phyloP scores from a whole-genome alignment of 92 coral and sea anemone species.

The Paragorgia papillata region DNA sequence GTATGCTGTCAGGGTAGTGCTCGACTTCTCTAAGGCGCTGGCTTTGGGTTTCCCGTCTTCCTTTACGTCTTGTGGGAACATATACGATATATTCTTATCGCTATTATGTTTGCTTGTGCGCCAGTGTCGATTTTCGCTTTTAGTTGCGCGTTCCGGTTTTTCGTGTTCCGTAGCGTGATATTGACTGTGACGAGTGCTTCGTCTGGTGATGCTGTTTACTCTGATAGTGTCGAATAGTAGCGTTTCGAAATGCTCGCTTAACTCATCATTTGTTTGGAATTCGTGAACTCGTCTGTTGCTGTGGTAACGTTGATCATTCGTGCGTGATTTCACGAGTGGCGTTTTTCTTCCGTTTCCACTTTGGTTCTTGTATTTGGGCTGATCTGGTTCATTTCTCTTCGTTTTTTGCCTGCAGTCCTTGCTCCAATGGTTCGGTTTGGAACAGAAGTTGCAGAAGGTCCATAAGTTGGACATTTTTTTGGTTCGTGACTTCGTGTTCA shows the following conservation, averaged over 20 bases:
- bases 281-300: constrained; percentile 5
- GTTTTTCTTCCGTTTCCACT: background rate
- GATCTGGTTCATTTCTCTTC: constrained; percentile 1
- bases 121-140: constrained; percentile 41
- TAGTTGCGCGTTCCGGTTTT: background rate
- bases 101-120: constrained; percentile 47
- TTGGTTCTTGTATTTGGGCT: background rate
- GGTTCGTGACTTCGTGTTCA: constrained; percentile 21
- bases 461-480: constrained; percentile 58
- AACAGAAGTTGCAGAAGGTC: too few species aligned
- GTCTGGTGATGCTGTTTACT: constrained; percentile 8
- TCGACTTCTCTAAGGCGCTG: constrained; percentile 31
- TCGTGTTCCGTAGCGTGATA: constrained; percentile 5
- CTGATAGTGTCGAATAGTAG: constrained; percentile 15
- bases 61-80: constrained; percentile 46
- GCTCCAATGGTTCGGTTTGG: too few species aligned
- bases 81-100: constrained; percentile 46
- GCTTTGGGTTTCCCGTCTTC: constrained; percentile 40
- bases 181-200: constrained; percentile 46
- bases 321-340: background rate
- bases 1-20: constrained; percentile 55
- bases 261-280: constrained; percentile 8
- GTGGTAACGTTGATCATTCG: background rate
- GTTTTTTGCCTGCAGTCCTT: constrained; percentile 13
- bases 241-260: constrained; percentile 13